Evolutionary conservation across 2,888 invertebrate species (phyloP).

Genomic region (Xanthorhoe spadicearia): DNA sequence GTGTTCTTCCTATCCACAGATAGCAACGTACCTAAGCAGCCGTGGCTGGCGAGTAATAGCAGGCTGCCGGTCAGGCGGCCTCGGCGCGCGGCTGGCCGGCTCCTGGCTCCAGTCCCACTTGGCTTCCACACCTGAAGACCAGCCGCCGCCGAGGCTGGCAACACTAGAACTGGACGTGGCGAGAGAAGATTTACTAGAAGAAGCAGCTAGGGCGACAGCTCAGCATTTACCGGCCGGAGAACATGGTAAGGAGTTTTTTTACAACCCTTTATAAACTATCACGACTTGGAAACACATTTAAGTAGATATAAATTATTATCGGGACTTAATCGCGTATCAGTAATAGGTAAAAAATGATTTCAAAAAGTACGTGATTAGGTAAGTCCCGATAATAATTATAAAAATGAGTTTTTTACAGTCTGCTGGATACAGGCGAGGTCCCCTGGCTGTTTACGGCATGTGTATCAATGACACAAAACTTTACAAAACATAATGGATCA

Average conservation of each 20-base stretch:
- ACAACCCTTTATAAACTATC: no score
- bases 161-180: conserved; percentile 91
- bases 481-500: no score
- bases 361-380: no score
- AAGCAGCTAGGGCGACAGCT: conserved; percentile 91
- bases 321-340: no score
- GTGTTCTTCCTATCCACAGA: conserved; percentile 59
- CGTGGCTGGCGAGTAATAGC: conserved; percentile 92
- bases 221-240: conserved; percentile 93
- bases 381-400: no score
- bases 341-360: no score
- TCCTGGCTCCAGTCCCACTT: conserved; percentile 84
- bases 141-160: conserved; percentile 84
- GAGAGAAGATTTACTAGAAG: conserved; percentile 91
- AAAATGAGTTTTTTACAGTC: no score
- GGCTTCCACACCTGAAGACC: conserved; percentile 77
- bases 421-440: no score
- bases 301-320: no score
- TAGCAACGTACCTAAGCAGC: conserved; percentile 89
- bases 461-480: no score
- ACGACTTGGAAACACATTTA: no score
- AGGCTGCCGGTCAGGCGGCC: conserved; percentile 87
- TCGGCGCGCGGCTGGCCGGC: conserved; percentile 85
- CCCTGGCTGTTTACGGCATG: no score
- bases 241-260: conserved; percentile 83